A percentile compares a stretch with the other conserved stretches of the same genome.
Conservation (phyloP, 2,888 invertebrate species). For the Drosophila helvetica region DNA sequence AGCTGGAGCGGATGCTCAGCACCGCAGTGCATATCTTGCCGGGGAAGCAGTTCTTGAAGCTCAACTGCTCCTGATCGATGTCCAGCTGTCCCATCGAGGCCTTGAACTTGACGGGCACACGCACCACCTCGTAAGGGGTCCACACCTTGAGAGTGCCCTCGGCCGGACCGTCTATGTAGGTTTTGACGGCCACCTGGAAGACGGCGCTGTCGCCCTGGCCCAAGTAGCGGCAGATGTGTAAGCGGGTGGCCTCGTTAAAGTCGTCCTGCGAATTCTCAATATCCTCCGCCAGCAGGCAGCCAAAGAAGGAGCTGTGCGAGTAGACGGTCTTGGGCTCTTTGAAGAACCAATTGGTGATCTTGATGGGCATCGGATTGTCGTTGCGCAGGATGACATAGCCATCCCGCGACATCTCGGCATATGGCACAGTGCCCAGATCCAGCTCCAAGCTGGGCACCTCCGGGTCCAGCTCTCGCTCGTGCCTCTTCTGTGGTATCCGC, state of each 20-base stretch:
- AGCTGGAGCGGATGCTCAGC: constrained; percentile 92
- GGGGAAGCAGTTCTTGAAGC: constrained; percentile 92
- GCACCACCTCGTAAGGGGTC: constrained; percentile 88
- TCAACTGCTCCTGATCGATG: constrained; percentile 87
- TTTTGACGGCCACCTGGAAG: constrained; percentile 89
- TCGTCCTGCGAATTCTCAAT: neutral
- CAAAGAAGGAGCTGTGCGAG: constrained; percentile 85
- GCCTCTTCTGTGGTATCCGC: constrained; percentile 12
- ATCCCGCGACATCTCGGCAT: constrained; percentile 79
- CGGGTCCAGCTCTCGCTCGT: neutral
- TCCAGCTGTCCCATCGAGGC: constrained; percentile 90
- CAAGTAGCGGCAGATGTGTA: constrained; percentile 71
- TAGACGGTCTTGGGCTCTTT: constrained; percentile 79
- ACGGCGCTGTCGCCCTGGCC: constrained; percentile 75
- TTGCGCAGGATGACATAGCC: constrained; percentile 82
- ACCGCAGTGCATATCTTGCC: constrained; percentile 91
- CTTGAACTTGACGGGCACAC: constrained; percentile 89
- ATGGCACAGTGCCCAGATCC: constrained; percentile 82
- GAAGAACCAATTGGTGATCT: constrained; percentile 81
- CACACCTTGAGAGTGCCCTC: constrained; percentile 89
- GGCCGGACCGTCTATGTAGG: constrained; percentile 87
- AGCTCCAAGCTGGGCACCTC: constrained; percentile 67
- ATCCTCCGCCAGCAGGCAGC: constrained; percentile 84
- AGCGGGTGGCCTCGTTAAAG: constrained; percentile 48
- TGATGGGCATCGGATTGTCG: constrained; percentile 81